Percentiles rank a stretch among this genome's conserved stretches.
Evolutionary conservation across 2,113 vertebrate species (phyloP).

Genomic region (Cryptotis parvus): DNA sequence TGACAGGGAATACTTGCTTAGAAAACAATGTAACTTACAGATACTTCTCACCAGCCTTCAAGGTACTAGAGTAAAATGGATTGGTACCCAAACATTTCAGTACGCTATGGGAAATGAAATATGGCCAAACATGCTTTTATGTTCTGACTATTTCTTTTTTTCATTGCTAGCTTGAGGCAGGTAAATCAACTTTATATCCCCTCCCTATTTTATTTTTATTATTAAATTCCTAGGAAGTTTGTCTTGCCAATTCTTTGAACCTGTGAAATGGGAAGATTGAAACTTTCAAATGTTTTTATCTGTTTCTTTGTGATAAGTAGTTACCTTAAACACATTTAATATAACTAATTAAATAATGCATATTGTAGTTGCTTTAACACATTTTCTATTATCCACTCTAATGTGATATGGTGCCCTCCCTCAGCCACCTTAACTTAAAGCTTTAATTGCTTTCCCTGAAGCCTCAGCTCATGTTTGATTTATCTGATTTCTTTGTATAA

Average conservation of each 20-base stretch:
- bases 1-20: conserved; percentile 65
- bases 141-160: conserved; percentile 78
- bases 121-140: conserved; percentile 82
- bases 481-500: conserved; percentile 89
- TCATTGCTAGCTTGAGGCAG: conserved; percentile 78
- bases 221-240: conserved; percentile 83
- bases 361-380: conserved; percentile 83
- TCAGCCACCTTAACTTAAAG: conserved; percentile 84
- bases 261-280: conserved; percentile 74
- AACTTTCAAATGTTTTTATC: conserved; percentile 81
- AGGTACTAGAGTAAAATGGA: conserved; percentile 76
- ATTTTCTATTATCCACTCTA: conserved; percentile 85
- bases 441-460: conserved; percentile 87
- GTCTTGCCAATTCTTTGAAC: conserved; percentile 74
- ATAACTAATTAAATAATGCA: conserved; percentile 88
- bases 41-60: conserved; percentile 66
- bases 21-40: conserved; percentile 75
- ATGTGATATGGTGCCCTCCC: conserved; percentile 79
- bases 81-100: conserved; percentile 81
- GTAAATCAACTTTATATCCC: conserved; percentile 76
- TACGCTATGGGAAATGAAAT: conserved; percentile 84
- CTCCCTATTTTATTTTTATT: conserved; percentile 80
- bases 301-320: conserved; percentile 83
- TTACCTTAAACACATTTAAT: conserved; percentile 85
- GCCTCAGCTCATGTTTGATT: conserved; percentile 87